Base-by-base conservation (phyloP, 2,113 vertebrate genomes). In the Anhinga rufa region DNA sequence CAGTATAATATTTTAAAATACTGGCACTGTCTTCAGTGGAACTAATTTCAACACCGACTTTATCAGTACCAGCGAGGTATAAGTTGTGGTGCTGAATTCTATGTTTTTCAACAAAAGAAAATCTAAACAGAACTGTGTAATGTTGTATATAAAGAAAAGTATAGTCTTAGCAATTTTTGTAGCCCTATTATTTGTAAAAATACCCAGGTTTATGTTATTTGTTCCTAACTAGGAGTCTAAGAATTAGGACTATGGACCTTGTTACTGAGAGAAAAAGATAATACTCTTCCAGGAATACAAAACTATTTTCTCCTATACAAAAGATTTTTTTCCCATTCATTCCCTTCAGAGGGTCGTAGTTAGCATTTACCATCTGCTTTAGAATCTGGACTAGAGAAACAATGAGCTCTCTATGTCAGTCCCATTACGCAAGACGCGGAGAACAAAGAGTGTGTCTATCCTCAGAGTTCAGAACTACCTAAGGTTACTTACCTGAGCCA, bases 391-490 rank as follows among this genome's bases (percentile, higher is more conserved):
- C 24, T 58, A 49, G 49, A 46, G 48, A n/a, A 85, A 75, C 36
- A 34, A 25, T 26, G 21, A 25, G 22, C 36, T 91, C 48, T 85
- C 3, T 14, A 38, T 70, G 85, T 82, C n/a, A 38, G 22, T 57
- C 26, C 74, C 12, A 5, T 74, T 51, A 19, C 3, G 6, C 21
- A 12, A 62, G 72, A 44, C 9, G 4, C 0, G 1, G 49, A n/a
- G 60, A 81, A 68, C 22, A 21, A 55, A 65, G 64, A 69, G 31
- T 13, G 2, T 20, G 38, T 76, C 31, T 48, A 2, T 49, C 14
- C 12, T 57, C 4, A 2, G 46, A 16, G 11, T 78, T 65, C 40
- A 38, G 48, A 49, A 36, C 29, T 20, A 38, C 14, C 65, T 65
- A 34, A 38, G 86, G 40, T 69, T 82, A 16, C 32, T 71, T 60